Conservation (phyloP, 2,888 invertebrate species). For the Cyrtodaria siliqua region DNA sequence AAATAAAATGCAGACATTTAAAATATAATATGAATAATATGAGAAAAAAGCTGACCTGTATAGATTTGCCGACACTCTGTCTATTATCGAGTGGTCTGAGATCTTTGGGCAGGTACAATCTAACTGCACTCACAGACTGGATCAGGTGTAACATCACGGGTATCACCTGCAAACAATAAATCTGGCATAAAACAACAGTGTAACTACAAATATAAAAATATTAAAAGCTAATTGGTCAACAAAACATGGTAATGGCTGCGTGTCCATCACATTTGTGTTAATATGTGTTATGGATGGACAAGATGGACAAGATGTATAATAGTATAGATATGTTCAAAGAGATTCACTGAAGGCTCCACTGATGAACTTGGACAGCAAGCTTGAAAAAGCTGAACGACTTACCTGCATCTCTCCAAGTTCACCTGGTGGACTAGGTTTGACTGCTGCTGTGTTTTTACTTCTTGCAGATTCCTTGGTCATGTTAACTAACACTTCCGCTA, state of each 20-base stretch:
- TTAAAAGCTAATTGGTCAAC: too few species aligned
- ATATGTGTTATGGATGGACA: too few species aligned
- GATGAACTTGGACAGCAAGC: too few species aligned
- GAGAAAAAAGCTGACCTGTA: constrained; percentile 86
- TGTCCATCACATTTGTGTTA: too few species aligned
- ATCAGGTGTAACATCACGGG: constrained; percentile 94
- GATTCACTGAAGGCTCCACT: too few species aligned
- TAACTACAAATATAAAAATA: too few species aligned
- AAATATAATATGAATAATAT: too few species aligned
- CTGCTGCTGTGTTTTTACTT: constrained; percentile 73
- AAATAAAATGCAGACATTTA: too few species aligned
- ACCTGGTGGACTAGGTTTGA: constrained; percentile 87
- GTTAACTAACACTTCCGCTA: constrained; percentile 94
- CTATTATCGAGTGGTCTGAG: constrained; percentile 94
- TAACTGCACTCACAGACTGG: constrained; percentile 93
- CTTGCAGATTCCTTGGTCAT: constrained; percentile 90
- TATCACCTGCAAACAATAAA: constrained; percentile 87
- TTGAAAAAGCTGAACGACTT: too few species aligned
- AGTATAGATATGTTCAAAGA: too few species aligned
- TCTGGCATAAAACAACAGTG: not conserved
- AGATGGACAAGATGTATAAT: too few species aligned
- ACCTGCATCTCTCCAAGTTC: constrained; percentile 94
- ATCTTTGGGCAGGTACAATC: constrained; percentile 96
- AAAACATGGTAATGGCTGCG: too few species aligned
- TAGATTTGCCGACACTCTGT: constrained; percentile 90